phyloP scores from a whole-genome alignment of 2,113 vertebrate genomes.

The Oriolus oriolus region DNA sequence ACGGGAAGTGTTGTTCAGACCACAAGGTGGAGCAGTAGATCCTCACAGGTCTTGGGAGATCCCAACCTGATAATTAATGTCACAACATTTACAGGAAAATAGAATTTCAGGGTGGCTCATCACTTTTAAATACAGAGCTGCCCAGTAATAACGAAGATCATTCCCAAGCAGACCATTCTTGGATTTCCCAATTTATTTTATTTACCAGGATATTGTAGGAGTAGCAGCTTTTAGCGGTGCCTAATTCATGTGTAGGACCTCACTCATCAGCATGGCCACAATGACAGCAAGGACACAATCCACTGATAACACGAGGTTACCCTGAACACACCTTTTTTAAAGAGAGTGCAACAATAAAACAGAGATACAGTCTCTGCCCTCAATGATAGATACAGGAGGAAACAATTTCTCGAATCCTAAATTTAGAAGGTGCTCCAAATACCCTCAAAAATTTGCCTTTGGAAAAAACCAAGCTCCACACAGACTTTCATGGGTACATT shows the following conservation, averaged over 20 bases:
- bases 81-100: not conserved
- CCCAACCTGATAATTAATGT: not conserved
- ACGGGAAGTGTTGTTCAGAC: not conserved
- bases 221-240: not conserved
- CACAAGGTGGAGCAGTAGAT: constrained; percentile 63
- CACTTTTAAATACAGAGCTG: not conserved
- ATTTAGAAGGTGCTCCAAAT: not conserved
- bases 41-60: not conserved
- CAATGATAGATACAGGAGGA: not conserved
- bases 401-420: not conserved
- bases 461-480: not conserved
- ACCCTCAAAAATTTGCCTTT: not conserved
- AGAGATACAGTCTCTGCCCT: not conserved
- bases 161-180: not conserved
- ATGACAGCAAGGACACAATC: not conserved
- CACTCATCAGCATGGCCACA: not conserved
- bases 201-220: not conserved
- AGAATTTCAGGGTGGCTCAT: not conserved
- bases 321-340: not conserved
- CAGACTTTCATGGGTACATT: not conserved
- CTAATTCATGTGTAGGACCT: not conserved
- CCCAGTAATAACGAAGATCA: not conserved
- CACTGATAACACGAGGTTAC: not conserved
- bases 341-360: not conserved
- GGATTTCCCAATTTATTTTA: not conserved